phyloP scores from a whole-genome alignment of 64 coral and sea anemone species.

The Trachythela sp. region DNA sequence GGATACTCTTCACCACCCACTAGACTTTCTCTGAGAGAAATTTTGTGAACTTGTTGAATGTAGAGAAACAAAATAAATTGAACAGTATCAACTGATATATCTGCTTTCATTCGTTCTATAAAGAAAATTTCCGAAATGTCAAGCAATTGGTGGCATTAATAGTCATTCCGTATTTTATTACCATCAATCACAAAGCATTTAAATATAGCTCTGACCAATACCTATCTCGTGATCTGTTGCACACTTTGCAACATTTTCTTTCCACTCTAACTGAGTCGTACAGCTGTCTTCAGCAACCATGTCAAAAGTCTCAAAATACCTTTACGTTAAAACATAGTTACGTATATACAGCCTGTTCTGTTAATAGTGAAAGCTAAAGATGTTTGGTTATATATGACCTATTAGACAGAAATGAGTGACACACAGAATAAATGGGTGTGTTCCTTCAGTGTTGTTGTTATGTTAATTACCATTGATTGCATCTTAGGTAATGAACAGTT shows the following conservation, averaged over 20 bases:
- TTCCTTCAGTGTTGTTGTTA: too few relatives aligned
- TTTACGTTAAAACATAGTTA: conserved; percentile 28
- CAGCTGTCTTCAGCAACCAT: conserved; percentile 82
- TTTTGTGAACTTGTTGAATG: conserved; percentile 98
- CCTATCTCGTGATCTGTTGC: conserved; percentile 57
- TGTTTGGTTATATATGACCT: too few relatives aligned
- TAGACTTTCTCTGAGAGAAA: conserved; percentile 82
- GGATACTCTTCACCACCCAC: conserved; percentile 96
- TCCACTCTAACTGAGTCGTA: conserved; percentile 65
- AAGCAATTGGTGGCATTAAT: background rate
- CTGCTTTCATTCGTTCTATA: conserved; percentile 70
- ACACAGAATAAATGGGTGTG: too few relatives aligned
- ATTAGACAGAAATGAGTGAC: too few relatives aligned
- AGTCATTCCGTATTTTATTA: background rate
- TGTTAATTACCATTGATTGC: too few relatives aligned
- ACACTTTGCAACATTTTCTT: conserved; percentile 53
- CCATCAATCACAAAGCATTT: background rate
- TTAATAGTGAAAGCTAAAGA: too few relatives aligned
- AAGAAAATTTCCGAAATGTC: background rate
- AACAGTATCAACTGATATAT: conserved; percentile 65
- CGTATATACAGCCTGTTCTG: background rate
- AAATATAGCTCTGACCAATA: background rate
- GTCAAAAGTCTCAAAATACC: conserved; percentile 99
- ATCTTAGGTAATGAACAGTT: too few relatives aligned
- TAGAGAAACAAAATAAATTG: conserved; percentile 91